Percentiles rank a stretch among this genome's conserved stretches.
Evolutionary conservation across 2,797 vertebrate species (phyloP).

Genomic region (Lutjanus campechanus): DNA sequence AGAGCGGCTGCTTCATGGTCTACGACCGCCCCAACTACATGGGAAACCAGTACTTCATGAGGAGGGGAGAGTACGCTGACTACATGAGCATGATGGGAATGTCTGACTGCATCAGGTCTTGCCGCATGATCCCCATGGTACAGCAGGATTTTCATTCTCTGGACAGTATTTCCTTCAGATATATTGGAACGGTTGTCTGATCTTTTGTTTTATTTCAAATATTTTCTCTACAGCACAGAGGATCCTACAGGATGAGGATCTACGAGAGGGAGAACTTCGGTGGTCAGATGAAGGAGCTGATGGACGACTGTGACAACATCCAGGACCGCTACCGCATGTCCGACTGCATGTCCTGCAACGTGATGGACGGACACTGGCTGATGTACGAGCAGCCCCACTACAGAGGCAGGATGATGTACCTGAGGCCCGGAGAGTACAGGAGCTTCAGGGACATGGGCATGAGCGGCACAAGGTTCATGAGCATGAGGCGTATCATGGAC

Average conservation of each 20-base stretch:
- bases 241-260: conserved; percentile 80
- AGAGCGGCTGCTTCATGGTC: conserved; percentile 85
- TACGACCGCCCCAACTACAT: conserved; percentile 79
- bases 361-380: conserved; percentile 85
- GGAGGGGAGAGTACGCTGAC: conserved; percentile 82
- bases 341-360: conserved; percentile 79
- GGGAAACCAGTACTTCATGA: conserved; percentile 81
- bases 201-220: too few relatives aligned
- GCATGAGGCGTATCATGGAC: conserved; percentile 83
- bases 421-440: conserved; percentile 84
- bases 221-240: conserved; percentile 71
- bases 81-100: conserved; percentile 82
- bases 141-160: conserved; percentile 10
- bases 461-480: conserved; percentile 68
- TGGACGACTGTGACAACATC: conserved; percentile 82
- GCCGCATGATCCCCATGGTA: conserved; percentile 83
- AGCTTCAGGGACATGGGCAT: conserved; percentile 80
- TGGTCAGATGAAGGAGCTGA: conserved; percentile 71
- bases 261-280: conserved; percentile 79
- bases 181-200: too few relatives aligned
- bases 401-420: conserved; percentile 81
- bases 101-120: conserved; percentile 79
- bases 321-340: conserved; percentile 77
- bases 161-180: too few relatives aligned
- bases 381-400: conserved; percentile 81